Base-by-base conservation (phyloP, 2,888 invertebrate genomes). In the Ophion costatus region DNA sequence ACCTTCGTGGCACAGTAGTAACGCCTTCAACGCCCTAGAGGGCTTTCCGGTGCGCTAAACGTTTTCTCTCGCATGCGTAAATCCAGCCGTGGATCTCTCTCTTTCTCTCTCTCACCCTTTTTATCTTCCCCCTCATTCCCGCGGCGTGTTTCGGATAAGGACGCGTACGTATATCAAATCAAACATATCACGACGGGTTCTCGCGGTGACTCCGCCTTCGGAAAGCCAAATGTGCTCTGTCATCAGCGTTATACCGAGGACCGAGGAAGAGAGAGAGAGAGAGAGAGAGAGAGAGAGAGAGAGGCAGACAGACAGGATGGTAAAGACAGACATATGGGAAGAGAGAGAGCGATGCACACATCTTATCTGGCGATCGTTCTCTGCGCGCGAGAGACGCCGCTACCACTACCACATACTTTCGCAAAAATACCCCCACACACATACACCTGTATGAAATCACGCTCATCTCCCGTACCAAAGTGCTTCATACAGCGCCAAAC, bases 111-210 rank as follows among this genome's bases (percentile, higher is more conserved):
- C 38, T 33, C 38, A 14, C n/a, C 29, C 17, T 38, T 24, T 17
- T 45, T 38, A 45, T 24, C n/a, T 22, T n/a, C n/a, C 63, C 38
- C 29, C 63, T 73, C 71, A n/a, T 74, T 29, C 57, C 45, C 79
- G 38, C 66, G 69, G 80, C 64, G 85, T 88, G 83, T 88, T 86
- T 86, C 74, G 87, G 87, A 88, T 87, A 87, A 87, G 86, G 79
- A 88, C 84, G 83, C 86, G 87, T 86, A 86, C 87, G 88, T 88
- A 88, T 87, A 86, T 88, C 88, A 87, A 88, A 88, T 87, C 86
- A 88, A 88, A 88, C 86, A 88, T 88, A 88, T 88, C 86, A 87
- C 84, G 84, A 88, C 86, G 85, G 85, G 85, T 83, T 87, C 82
- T 83, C 82, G 80, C 61, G 20, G 80, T 67, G 80, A 86, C 86